Base-by-base conservation (phyloP, 2,797 vertebrate genomes). In the Epinephelus awoara region DNA sequence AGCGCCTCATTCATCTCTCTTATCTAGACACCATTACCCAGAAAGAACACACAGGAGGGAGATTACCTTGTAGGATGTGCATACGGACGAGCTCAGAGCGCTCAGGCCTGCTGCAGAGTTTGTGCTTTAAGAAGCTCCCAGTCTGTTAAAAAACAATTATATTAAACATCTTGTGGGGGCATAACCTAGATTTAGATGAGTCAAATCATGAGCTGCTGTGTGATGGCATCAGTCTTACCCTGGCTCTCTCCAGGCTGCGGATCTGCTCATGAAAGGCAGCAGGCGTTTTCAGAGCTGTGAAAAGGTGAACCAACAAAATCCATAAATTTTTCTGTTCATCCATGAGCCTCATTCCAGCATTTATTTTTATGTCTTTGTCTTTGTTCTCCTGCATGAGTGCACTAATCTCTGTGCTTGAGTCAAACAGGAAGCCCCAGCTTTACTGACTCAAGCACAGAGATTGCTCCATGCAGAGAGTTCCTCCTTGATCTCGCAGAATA, bases 61-160 rank as follows among this genome's bases (percentile, higher is more conserved):
- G 5, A 59, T 64, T 94, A 99, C 98, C 98, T 96, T 99, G 96
- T 3, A 99, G 95, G 89, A 99, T 99, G 90, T 98, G 98, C 97
- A 99, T 98, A 72, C 97, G 98, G 85, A 99, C 97, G 84, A 99
- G 93, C 88, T 99, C 98, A 0, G 98, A 96, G 40, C 97, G 97
- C 56, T 97, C 94, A 0, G 98, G 98, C 82, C 98, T 92, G 83
- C 96, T 97, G 86, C 97, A 96, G 80, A 99, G 98, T 95, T 99
- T 99, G 92, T 99, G 98, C 91, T 99, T 99, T 89, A 99, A 82
- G 89, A 99, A 98, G 89, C 97, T 99, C 72, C 98, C 98, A 2
- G 97, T 98, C 98, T 99, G 92, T 47, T 44, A 8, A 80, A 65
- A 66, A 72, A 68, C 11, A 27, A 50, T 52, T 12, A 4, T 52